Percentiles rank a stretch among this genome's conserved stretches.
Evolutionary conservation across 2,797 vertebrate genomes (phyloP).

Genomic region (Coilia nasus): DNA sequence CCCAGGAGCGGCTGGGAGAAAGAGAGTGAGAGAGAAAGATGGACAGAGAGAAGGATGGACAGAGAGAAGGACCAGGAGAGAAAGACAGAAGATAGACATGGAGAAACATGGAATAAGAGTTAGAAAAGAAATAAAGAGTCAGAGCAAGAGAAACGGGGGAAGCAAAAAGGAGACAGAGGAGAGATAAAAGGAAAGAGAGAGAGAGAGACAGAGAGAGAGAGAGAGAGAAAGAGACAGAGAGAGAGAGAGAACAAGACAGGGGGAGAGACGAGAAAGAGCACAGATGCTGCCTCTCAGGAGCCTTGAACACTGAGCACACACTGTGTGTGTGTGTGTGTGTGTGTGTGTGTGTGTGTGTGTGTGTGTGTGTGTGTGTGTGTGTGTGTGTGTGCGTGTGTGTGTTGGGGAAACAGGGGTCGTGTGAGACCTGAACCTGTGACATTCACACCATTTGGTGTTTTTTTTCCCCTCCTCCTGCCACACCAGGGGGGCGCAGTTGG

Average conservation of each 20-base stretch:
- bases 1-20: conserved; percentile 12
- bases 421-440: conserved; percentile 30
- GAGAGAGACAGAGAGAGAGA: background rate
- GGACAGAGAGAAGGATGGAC: background rate
- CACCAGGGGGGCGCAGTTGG: conserved; percentile 24
- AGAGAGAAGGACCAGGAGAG: background rate
- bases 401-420: background rate
- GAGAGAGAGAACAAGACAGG: background rate
- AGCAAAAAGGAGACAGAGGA: background rate
- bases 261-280: background rate
- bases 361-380: no score
- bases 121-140: background rate
- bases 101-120: background rate
- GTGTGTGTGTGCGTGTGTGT: background rate
- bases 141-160: background rate
- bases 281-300: conserved; percentile 6
- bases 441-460: conserved; percentile 42
- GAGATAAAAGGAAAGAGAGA: no score
- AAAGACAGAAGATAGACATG: background rate
- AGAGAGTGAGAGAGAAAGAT: background rate
- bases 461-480: background rate
- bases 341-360: conserved; percentile 8
- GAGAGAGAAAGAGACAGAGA: background rate
- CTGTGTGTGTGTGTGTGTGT: conserved; percentile 2
- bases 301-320: background rate